These are phyloP conservation scores for Tinamus major DNA, from an alignment of 2,797 vertebrate species.

Conservation along the genomic window DNA sequence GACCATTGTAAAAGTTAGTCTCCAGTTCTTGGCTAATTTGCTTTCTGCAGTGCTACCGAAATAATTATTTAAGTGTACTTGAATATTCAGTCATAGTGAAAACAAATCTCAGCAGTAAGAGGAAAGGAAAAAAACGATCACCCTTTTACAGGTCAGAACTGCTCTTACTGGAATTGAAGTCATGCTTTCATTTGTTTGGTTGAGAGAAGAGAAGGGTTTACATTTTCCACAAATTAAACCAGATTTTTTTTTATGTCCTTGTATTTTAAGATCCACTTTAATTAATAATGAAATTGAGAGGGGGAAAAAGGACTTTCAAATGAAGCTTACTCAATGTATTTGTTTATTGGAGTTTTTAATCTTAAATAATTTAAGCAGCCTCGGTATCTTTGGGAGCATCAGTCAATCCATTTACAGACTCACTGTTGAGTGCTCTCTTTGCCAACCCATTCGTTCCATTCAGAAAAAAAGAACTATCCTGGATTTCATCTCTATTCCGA, in stretches of 20 bases:
- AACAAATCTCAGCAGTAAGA: background rate
- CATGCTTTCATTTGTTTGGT: background rate
- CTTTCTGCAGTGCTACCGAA: background rate
- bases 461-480: background rate
- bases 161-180: background rate
- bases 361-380: background rate
- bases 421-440: constrained; percentile 12
- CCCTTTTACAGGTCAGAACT: background rate
- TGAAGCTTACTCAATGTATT: background rate
- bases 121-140: background rate
- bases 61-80: background rate
- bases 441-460: constrained; percentile 32
- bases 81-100: background rate
- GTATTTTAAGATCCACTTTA: background rate
- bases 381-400: constrained; percentile 4
- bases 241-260: background rate
- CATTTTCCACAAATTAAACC: background rate
- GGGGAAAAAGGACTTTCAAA: background rate
- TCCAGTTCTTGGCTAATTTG: background rate
- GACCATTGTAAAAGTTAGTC: background rate
- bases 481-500: constrained; percentile 5
- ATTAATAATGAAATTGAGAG: background rate
- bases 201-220: background rate
- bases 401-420: background rate
- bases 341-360: background rate